phyloP scores from a whole-genome alignment of 2,888 invertebrate species.

The Agriopis aurantiaria region DNA sequence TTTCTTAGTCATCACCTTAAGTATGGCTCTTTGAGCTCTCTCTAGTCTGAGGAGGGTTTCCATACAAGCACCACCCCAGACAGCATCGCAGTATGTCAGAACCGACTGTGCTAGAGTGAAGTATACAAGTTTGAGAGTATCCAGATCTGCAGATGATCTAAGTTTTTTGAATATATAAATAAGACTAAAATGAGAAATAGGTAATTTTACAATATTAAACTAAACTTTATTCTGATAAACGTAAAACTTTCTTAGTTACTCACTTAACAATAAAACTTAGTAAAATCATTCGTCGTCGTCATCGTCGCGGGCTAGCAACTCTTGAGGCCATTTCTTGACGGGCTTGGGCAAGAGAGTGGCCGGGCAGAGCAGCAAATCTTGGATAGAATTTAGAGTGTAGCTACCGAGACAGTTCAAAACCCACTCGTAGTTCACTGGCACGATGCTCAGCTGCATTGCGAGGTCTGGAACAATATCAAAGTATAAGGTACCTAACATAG shows the following conservation, averaged over 20 bases:
- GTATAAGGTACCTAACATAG: no score
- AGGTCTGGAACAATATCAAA: conserved; percentile 63
- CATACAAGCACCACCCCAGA: no score
- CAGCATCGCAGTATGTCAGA: no score
- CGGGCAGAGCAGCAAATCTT: conserved; percentile 72
- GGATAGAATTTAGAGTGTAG: conserved; percentile 66
- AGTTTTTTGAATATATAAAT: no score
- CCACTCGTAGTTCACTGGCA: conserved; percentile 82
- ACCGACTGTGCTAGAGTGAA: no score
- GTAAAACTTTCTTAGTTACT: no score
- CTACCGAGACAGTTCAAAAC: conserved; percentile 78
- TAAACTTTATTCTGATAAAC: conserved; percentile 10
- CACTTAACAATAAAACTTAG: background rate
- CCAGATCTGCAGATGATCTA: no score
- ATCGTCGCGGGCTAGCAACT: conserved; percentile 62
- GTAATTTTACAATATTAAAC: background rate
- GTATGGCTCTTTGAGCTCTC: no score
- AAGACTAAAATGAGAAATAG: background rate
- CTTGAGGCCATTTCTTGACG: conserved; percentile 64
- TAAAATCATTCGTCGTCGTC: conserved; percentile 40
- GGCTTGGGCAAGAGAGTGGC: conserved; percentile 59
- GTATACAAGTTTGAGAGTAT: no score
- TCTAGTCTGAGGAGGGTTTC: no score
- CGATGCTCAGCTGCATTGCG: conserved; percentile 69
- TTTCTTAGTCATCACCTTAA: no score